Evolutionary conservation across 2,797 vertebrate genomes (phyloP), one percentile per base, ranked within the genome.

Genomic region (Triplophysa yarkandensis): DNA sequence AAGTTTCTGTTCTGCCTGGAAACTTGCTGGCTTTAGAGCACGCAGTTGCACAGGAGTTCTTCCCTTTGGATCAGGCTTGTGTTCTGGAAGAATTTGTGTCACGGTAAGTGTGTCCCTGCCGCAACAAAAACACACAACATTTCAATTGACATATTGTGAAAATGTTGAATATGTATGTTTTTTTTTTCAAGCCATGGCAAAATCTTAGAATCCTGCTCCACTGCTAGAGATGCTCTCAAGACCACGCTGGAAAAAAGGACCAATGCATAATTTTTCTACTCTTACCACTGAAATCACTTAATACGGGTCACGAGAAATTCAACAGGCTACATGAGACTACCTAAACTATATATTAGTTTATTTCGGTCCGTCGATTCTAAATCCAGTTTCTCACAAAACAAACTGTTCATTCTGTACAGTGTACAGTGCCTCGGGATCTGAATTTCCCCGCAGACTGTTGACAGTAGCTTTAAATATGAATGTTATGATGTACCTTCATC

Each of bases 41-140:
- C n/a, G 85, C 94, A 44, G 92, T 94, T 36, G 93, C 94, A 76
- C 95, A 99, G 87, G 93, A 95, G 58, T 98, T 98, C 83, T 98
- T 98, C 81, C 90, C 92, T 5, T 91, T 91, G 83, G 88, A 94
- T 10, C 86, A 95, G 0, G 89, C 86, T 2, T 88, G 88, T 1
- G 86, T 98, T 85, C 92, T 99, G 58, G 85, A 90, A n/a, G 91
- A 90, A 1, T 94, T 98, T 78, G 41, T 89, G 23, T 86, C 88
- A 74, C 91, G 82, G 97, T 98, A 80, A 92, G 92, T 76, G 11
- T 25, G 16, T 77, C 34, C 10, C 9, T 34, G 3, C 4, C 23
- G 41, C n/a, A 17, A 17, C 28, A 39, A 30, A 27, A 1, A 25
- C 10, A 43, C 17, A 23, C 4, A 32, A n/a, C 16, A 9, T 54